Evolutionary conservation across 2,797 vertebrate genomes (phyloP).

Genomic region (Hemibagrus guttatus): DNA sequence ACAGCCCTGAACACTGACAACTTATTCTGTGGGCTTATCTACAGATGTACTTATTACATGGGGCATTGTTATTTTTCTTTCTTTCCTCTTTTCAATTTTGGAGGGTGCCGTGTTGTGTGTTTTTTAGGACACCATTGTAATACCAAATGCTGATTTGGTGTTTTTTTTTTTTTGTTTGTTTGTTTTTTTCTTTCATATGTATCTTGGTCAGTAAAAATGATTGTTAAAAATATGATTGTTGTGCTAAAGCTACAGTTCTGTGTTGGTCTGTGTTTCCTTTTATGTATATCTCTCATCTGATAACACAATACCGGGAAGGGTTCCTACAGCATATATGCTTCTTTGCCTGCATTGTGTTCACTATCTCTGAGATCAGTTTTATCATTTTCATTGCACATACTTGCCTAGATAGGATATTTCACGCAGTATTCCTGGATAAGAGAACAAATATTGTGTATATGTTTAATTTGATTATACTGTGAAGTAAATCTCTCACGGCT

Average conservation of each 20-base stretch:
- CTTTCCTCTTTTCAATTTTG: slow-evolving; percentile 22
- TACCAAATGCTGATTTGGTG: not conserved
- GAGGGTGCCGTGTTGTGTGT: not conserved
- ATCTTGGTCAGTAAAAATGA: not conserved
- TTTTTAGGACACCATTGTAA: not conserved
- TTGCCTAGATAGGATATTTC: not conserved
- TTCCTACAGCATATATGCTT: slow-evolving; percentile 31
- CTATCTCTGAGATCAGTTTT: slow-evolving; percentile 29
- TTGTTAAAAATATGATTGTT: slow-evolving; percentile 9
- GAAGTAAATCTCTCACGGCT: not conserved
- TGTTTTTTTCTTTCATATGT: not conserved
- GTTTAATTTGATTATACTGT: not conserved
- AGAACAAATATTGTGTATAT: not conserved
- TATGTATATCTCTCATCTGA: slow-evolving; percentile 13
- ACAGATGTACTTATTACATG: not conserved
- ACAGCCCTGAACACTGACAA: not conserved
- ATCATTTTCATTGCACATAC: slow-evolving; percentile 29
- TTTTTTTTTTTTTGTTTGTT: no score
- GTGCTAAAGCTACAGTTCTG: slow-evolving; percentile 30
- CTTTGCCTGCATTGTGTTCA: slow-evolving; percentile 43
- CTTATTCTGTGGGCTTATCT: not conserved
- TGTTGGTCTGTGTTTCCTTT: slow-evolving; percentile 13
- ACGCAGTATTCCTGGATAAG: not conserved
- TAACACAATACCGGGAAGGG: slow-evolving; percentile 39
- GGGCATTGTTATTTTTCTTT: not conserved